These are phyloP conservation scores for Arctocebus calabarensis DNA, from an alignment of 2,797 vertebrate genomes.

Conservation along the genomic window DNA sequence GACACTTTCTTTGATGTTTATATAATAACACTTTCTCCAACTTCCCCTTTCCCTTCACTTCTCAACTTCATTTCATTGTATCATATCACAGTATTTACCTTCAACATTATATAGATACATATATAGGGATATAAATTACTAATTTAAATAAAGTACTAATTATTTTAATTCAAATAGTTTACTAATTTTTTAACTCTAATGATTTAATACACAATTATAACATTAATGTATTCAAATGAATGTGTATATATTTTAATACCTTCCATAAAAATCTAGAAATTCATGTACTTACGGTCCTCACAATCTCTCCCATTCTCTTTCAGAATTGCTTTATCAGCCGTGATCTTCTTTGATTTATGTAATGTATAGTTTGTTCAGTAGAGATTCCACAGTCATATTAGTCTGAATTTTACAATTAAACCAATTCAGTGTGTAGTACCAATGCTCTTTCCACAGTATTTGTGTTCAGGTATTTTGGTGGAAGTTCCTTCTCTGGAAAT, in stretches of 20 bases:
- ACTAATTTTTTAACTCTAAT: not conserved
- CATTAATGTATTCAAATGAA: not conserved
- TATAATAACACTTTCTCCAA: not conserved
- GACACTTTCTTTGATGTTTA: not conserved
- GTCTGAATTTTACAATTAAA: not conserved
- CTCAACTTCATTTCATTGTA: not conserved
- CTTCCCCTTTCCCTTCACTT: not conserved
- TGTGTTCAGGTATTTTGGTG: not conserved
- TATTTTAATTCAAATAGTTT: not conserved
- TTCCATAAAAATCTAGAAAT: not conserved
- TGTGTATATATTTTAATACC: not conserved
- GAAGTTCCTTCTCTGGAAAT: not conserved
- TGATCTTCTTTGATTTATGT: not conserved
- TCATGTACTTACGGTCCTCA: not conserved
- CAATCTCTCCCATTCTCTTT: not conserved
- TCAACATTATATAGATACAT: not conserved
- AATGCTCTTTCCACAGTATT: not conserved
- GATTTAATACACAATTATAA: not conserved
- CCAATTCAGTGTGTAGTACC: not conserved
- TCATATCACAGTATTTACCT: not conserved
- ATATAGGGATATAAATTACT: not conserved
- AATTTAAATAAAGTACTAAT: not conserved
- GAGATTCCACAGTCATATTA: not conserved
- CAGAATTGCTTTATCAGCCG: not conserved
- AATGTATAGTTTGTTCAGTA: not conserved